Base-by-base conservation (phyloP, 2,113 vertebrate genomes). In the Gallinago paraguaiae region DNA sequence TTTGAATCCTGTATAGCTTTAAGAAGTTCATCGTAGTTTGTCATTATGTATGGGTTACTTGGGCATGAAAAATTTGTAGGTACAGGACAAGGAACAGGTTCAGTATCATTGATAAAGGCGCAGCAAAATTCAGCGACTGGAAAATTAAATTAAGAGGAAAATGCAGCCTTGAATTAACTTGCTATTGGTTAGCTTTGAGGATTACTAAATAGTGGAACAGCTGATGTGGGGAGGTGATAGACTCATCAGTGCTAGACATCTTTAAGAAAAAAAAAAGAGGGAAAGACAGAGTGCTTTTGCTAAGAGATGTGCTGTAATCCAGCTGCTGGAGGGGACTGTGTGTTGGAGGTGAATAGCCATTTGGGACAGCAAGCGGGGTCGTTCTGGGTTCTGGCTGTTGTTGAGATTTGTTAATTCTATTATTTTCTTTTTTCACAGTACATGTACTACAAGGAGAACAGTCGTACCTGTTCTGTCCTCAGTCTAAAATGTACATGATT, bases 121-220 rank as follows among this genome's bases (percentile, higher is more conserved):
- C 33, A 78, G 27, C 5, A 71, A 90, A 90, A 83, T 83, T 83
- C 82, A 78, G 20, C 46, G 41, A 67, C 61, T 89, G 74, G 46
- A 95, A 96, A 92, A 94, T 91, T 88, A 94, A 88, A 86, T 83
- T 86, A 90, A 80, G 51, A 16, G 20, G 46, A 23, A 94, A 93
- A 86, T 45, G 4, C 54, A 78, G 53, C 18, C 45, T 92, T 65
- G 15, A 79, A 90, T 90, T 91, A 87, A 68, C 48, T 71, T 90
- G 78, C 39, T 65, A 68, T 90, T 88, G 91, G 30, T 80, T 83
- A 30, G 27, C 85, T 90, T 68, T 92, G 39, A 11, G 5, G 33
- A 61, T 90, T 88, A 63, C 68, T 82, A 83, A 94, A 81, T 81
- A 95, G 51, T 22, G 35, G 23, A 90, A 90, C 76, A 83, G 82